Conservation (phyloP, 2,888 invertebrate genomes). For the Dendrolimus houi region DNA sequence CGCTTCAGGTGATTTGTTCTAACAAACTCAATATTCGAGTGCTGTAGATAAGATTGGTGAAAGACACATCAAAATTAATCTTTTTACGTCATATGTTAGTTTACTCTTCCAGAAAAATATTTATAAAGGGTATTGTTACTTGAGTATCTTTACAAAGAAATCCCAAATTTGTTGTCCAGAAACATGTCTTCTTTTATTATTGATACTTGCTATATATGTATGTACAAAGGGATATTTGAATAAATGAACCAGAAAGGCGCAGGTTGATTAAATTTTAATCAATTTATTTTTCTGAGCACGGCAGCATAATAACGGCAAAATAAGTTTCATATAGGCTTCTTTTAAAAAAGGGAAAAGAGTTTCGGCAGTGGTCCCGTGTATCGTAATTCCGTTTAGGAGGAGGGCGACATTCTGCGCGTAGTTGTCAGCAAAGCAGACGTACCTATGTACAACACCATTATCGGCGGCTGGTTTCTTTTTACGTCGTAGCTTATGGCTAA, state of each 20-base stretch:
- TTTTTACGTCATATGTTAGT: no score
- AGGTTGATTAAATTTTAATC: background rate
- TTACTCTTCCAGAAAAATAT: no score
- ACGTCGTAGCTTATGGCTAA: background rate
- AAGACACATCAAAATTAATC: no score
- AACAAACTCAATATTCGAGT: no score
- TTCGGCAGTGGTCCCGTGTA: constrained; percentile 15
- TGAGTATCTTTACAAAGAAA: no score
- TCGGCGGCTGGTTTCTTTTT: constrained; percentile 24
- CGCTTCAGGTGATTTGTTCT: no score
- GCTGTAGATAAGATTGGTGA: no score
- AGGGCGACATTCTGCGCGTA: constrained; percentile 12
- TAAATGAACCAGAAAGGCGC: background rate
- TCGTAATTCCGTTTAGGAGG: constrained; percentile 7
- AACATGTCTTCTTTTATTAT: no score
- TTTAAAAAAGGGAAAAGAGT: constrained; percentile 14
- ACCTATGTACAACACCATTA: constrained; percentile 25
- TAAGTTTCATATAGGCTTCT: background rate
- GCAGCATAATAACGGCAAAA: background rate
- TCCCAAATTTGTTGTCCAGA: no score
- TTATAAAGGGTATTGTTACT: no score
- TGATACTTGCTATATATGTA: no score
- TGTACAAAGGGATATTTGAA: background rate
- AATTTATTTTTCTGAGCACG: background rate
- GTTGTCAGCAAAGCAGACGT: constrained; percentile 17